A percentile compares a stretch with the other conserved stretches of the same genome.
Conservation (phyloP, 2,888 invertebrate genomes). For the Sericinus montela region DNA sequence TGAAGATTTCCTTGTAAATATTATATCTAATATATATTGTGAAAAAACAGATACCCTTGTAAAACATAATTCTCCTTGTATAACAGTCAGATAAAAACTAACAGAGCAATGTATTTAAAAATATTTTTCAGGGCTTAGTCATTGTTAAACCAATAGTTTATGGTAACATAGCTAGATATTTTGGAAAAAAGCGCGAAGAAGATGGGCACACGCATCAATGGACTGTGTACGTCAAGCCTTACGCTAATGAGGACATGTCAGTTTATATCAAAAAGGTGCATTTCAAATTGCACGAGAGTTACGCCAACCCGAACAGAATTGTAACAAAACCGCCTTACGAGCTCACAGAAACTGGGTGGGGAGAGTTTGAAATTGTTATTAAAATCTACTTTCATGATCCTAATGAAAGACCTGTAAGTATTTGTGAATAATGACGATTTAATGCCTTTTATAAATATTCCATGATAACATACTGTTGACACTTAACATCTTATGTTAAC, state of each 20-base stretch:
- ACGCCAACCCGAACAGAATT: slow-evolving; percentile 95
- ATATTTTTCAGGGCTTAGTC: slow-evolving; percentile 84
- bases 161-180: slow-evolving; percentile 96
- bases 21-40: no score
- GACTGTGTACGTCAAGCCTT: slow-evolving; percentile 98
- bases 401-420: slow-evolving; percentile 93
- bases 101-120: no score
- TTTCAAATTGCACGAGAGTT: slow-evolving; percentile 98
- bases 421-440: not conserved
- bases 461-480: no score
- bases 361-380: slow-evolving; percentile 98
- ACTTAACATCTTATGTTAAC: no score
- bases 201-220: slow-evolving; percentile 99
- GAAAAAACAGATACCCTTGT: no score
- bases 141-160: slow-evolving; percentile 97
- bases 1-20: no score
- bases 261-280: slow-evolving; percentile 96
- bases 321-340: slow-evolving; percentile 97
- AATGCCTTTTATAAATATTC: no score
- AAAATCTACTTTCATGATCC: slow-evolving; percentile 98
- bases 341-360: slow-evolving; percentile 99
- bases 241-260: slow-evolving; percentile 95
- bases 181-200: slow-evolving; percentile 97
- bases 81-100: no score
- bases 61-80: no score